phyloP scores from a whole-genome alignment of 92 coral and sea anemone species.

The Metridium senile region DNA sequence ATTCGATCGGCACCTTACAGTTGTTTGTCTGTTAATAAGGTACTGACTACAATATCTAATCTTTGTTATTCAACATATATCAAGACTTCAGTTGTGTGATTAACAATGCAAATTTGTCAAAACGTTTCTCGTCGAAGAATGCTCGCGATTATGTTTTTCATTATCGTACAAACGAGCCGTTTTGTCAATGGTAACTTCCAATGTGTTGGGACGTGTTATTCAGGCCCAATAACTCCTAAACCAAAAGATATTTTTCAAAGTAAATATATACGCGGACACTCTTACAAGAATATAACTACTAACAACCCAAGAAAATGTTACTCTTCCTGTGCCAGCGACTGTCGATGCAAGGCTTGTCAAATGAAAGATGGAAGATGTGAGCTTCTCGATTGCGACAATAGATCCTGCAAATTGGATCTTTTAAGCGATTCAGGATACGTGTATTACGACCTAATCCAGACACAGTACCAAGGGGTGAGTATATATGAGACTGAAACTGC shows the following conservation, averaged over 20 bases:
- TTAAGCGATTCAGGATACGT: too few species aligned
- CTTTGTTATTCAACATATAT: too few species aligned
- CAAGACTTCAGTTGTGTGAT: too few species aligned
- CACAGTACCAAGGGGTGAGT: neutral
- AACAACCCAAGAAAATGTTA: neutral
- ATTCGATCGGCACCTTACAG: too few species aligned
- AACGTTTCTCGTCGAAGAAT: too few species aligned
- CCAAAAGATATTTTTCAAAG: neutral
- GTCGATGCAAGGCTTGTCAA: constrained; percentile 5
- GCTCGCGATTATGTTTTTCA: neutral
- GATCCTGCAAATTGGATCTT: neutral
- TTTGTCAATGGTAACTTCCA: neutral
- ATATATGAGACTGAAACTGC: too few species aligned
- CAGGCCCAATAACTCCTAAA: neutral
- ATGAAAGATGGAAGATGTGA: neutral
- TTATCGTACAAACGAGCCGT: neutral
- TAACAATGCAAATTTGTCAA: too few species aligned
- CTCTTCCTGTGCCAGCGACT: neutral
- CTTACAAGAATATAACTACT: neutral
- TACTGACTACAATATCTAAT: too few species aligned
- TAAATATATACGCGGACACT: neutral
- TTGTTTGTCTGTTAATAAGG: too few species aligned
- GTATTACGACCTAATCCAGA: neutral
- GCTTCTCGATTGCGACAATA: neutral
- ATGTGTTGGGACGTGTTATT: neutral